These are phyloP conservation scores for Typhlichthys subterraneus DNA, from an alignment of 2,797 vertebrate species.

Conservation along the genomic window DNA sequence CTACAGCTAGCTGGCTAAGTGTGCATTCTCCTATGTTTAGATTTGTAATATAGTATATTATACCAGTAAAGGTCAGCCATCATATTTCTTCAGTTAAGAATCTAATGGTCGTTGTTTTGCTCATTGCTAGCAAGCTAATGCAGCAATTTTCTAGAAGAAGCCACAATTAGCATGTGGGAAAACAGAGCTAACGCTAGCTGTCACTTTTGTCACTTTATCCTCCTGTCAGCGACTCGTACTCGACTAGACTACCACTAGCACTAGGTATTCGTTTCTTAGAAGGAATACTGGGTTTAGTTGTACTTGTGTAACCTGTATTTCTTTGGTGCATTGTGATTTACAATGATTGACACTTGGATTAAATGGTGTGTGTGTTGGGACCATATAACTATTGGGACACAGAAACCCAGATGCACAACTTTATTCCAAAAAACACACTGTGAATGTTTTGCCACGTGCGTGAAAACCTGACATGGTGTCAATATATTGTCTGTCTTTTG, in stretches of 20 bases:
- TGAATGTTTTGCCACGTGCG: background rate
- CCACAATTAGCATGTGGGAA: conserved; percentile 30
- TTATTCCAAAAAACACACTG: background rate
- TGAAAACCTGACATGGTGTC: conserved; percentile 26
- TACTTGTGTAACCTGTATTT: too few species aligned
- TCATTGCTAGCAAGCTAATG: conserved; percentile 26
- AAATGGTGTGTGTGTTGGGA: too few species aligned
- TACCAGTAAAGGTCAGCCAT: too few species aligned
- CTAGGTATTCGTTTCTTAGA: too few species aligned
- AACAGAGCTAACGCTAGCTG: conserved; percentile 5
- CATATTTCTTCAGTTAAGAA: background rate
- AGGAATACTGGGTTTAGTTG: too few species aligned
- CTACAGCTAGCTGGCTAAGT: conserved; percentile 6
- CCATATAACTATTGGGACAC: background rate
- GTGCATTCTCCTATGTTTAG: background rate
- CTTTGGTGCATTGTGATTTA: too few species aligned
- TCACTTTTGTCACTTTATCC: background rate
- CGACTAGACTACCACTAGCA: conserved; percentile 5
- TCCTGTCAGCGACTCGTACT: background rate
- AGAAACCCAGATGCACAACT: background rate
- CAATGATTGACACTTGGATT: too few species aligned
- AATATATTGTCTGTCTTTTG: conserved; percentile 39
- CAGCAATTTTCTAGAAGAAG: conserved; percentile 16
- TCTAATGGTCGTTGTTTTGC: background rate
- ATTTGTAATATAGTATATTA: background rate